Evolutionary conservation across 2,797 vertebrate species (phyloP), one percentile per base, ranked within the genome.

Genomic region (Lates japonicus): DNA sequence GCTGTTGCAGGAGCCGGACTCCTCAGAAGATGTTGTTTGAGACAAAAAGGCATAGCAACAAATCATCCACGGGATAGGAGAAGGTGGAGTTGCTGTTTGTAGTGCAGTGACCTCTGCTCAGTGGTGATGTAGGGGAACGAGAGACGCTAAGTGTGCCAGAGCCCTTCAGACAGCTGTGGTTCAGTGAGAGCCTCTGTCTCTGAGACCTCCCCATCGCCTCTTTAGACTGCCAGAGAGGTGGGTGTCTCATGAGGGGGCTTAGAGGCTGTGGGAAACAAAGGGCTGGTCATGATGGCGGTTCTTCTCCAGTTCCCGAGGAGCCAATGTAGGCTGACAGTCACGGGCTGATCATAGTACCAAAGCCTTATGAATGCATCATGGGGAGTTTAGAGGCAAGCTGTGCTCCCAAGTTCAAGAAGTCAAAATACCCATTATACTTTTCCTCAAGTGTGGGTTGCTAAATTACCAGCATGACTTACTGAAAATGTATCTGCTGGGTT

Each of bases 291-390:
- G 74, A 85, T 2, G 82, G 85, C 95, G 94, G 82, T 94, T 94
- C 86, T 87, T 90, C 82, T 95, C 90, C 71, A 66, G 77, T 76
- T 74, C 70, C 70, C 72, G 61, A 70, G 78, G 76, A 85, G 65
- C 60, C 81, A 54, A 95, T 94, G 81, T 55, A 81, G 82, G 70
- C 60, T 84, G 93, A 95, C n/a, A n/a, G n/a, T n/a, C n/a, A n/a
- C n/a, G n/a, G n/a, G n/a, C n/a, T n/a, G n/a, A n/a, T n/a, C n/a
- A n/a, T n/a, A 68, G 84, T n/a, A 74, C 70, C 64, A 69, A 80
- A 72, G 57, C 69, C 67, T 85, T 76, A 64, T 42, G 46, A 78
- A 79, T 60, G 55, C 29, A 8, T n/a, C 13, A n/a, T n/a, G n/a
- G n/a, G n/a, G n/a, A n/a, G n/a, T n/a, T n/a, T n/a, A n/a, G n/a